Evolutionary conservation across 1,140 invertebrate species (phyloP), one percentile per base, ranked within the genome.

Genomic region (Forficula auricularia): DNA sequence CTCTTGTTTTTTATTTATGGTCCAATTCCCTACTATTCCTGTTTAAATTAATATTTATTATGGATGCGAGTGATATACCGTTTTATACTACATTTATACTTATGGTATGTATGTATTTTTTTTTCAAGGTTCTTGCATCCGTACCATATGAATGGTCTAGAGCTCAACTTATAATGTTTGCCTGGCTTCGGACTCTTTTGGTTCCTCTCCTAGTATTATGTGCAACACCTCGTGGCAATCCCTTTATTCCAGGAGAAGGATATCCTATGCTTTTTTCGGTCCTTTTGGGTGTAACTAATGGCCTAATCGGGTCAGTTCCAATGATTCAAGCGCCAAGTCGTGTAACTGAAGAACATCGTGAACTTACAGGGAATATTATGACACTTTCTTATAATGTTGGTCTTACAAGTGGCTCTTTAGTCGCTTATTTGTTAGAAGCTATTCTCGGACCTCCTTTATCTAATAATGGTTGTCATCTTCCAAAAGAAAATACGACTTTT

Each of bases 291-390:
- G 63, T 89, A 1, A 79, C 77, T 38, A 91, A 91, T 54, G 88
- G 87, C 1, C 65, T 90, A 13, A 73, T 90, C 42, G 87, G 88
- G 1, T 87, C 83, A 46, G 71, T 90, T 8, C 87, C 87, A 1
- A 91, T 91, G 83, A 87, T 91, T 39, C 70, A 85, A 45, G 86
- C 86, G 1, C 83, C 86, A 4, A 75, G 72, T 22, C 77, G 82
- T 56, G 84, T 91, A 2, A 66, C 75, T 1, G 77, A 79, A 42
- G 72, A 79, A n/a, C 68, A 79, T 44, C 68, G 77, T 40, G 82
- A 86, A 62, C 63, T 85, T 1, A 77, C 76, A 46, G 85, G 85
- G 40, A 91, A 92, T 52, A 86, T 91, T 50, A 92, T 92, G 86
- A 91, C 85, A 0, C 54, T 91, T 0, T 84, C 82, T 0, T 92